These are phyloP conservation scores for Sinhomidia bicolor DNA, from an alignment of 2,888 invertebrate species.

Conservation along the genomic window DNA sequence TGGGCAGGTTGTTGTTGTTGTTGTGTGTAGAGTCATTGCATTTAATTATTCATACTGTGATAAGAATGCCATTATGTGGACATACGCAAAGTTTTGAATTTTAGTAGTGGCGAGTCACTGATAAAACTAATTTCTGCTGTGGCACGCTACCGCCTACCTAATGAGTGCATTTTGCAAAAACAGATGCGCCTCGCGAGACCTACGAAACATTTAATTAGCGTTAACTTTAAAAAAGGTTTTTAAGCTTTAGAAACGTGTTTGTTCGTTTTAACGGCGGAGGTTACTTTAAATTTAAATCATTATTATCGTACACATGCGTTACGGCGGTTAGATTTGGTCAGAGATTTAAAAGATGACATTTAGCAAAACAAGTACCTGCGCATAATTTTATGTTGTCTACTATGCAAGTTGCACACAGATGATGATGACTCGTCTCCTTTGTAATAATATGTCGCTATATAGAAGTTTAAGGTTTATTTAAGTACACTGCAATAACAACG, in stretches of 20 bases:
- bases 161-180: background rate
- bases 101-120: no score
- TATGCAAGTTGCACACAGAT: no score
- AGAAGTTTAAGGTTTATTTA: no score
- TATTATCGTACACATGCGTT: background rate
- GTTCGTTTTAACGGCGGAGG: background rate
- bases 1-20: no score
- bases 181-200: background rate
- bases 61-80: no score
- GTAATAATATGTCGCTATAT: no score
- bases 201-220: background rate
- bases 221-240: conserved; percentile 8
- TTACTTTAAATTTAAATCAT: background rate
- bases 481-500: background rate
- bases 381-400: no score
- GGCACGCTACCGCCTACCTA: background rate
- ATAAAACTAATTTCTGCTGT: background rate
- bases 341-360: background rate
- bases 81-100: no score
- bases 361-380: background rate
- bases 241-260: conserved; percentile 2
- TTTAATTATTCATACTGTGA: no score
- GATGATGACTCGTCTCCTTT: no score
- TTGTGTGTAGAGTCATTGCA: no score
- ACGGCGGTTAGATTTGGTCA: conserved; percentile 11